Base-by-base conservation (phyloP, 2,113 vertebrate species). In the Nesospiza acunhae region DNA sequence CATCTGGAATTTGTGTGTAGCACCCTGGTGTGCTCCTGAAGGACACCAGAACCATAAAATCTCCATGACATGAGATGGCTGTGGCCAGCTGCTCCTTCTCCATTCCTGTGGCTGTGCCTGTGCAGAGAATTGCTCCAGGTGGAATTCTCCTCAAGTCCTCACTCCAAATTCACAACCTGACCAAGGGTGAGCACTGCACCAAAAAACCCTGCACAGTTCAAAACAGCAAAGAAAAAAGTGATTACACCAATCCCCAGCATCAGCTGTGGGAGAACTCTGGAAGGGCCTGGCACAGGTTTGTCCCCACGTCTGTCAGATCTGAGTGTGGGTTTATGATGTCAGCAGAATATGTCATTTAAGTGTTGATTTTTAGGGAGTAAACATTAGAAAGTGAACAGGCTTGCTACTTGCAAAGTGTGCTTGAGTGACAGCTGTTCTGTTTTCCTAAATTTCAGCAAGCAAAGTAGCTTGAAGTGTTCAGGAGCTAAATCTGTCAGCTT, bases 401-500 rank as follows among this genome's bases (percentile, higher is more conserved):
- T 87, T 87, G 69, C 62, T 15, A 4, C 82, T 89, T 84, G 75
- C 67, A 67, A 90, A 96, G 44, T 64, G 9, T 75, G 58, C 52
- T 95, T 94, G 96, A 95, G 58, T 91, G 93, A 81, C 90, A 96
- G 75, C 93, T 94, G 85, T 52, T 94, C 92, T 52, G 30, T 86
- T 96, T 95, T 77, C 63, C 84, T 77, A 53, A 80, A 86, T 89
- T 94, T 85, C 87, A 77, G 31, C 75, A 77, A 55, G 84, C 60
- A 91, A 89, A 80, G 46, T 42, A 73, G 80, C 47, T 67, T 74
- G 50, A 86, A 90, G 68, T 89, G 91, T 84, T 86, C 74, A 64
- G 78, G 82, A 95, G 64, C 67, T 96, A 77, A 80, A 95, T 94
- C 90, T 96, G 92, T 80, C 91, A 88, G 72, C 30, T 96, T 94